phyloP scores from a whole-genome alignment of 1,140 invertebrate genomes.

The Sarcophaga bullata region DNA sequence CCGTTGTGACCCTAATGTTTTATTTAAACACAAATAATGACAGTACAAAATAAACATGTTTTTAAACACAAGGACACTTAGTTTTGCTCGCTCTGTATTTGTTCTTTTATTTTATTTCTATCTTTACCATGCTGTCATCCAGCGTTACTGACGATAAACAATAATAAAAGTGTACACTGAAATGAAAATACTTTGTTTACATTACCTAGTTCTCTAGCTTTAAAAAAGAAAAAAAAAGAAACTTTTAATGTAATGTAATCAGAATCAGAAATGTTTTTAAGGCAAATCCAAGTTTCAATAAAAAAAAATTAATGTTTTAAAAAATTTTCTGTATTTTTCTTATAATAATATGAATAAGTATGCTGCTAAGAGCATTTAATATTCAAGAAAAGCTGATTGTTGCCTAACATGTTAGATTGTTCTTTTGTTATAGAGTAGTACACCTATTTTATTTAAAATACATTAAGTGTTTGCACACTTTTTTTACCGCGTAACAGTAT shows the following conservation, averaged over 20 bases:
- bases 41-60: slow-evolving; percentile 30
- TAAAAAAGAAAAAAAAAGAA: background rate
- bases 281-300: no score
- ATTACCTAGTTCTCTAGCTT: background rate
- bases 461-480: no score
- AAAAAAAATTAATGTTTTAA: no score
- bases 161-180: background rate
- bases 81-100: background rate
- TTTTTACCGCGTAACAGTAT: no score
- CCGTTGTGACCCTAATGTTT: slow-evolving; percentile 19
- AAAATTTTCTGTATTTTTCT: no score
- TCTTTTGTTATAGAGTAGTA: no score
- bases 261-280: background rate
- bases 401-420: no score
- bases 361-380: no score
- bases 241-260: background rate
- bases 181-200: slow-evolving; percentile 1
- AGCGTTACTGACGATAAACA: no score
- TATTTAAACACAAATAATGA: slow-evolving; percentile 28
- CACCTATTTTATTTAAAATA: no score
- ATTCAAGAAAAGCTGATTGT: no score
- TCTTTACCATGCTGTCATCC: slow-evolving; percentile 16
- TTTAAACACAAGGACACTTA: slow-evolving; percentile 30
- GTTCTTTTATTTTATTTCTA: background rate
- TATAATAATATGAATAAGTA: no score